These are phyloP conservation scores for Mus spicilegus DNA, from an alignment of 2,113 vertebrate species.

Conservation along the genomic window DNA sequence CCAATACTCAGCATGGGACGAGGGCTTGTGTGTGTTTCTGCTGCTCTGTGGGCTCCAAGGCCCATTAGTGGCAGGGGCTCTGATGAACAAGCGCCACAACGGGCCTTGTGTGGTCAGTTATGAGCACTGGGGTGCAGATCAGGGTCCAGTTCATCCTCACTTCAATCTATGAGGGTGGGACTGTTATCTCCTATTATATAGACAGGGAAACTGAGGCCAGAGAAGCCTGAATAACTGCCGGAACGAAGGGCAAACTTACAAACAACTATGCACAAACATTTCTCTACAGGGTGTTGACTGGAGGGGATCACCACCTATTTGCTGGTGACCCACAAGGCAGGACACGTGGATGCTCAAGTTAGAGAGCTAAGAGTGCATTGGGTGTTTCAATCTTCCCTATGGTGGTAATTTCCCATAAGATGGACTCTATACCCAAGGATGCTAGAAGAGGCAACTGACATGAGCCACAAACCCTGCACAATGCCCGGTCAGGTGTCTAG, in stretches of 20 bases:
- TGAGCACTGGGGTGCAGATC: background rate
- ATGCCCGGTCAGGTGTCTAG: fast-evolving
- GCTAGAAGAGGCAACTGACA: background rate
- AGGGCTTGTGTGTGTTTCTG: no score
- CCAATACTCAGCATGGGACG: fast-evolving
- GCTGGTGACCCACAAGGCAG: background rate
- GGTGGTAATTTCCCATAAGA: background rate
- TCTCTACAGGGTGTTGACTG: background rate
- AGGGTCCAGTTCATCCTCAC: background rate
- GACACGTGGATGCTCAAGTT: background rate
- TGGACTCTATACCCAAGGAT: background rate
- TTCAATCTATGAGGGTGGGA: background rate
- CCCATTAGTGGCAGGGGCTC: background rate
- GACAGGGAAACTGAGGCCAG: background rate
- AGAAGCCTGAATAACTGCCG: background rate
- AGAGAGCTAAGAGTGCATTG: background rate
- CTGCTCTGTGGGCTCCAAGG: fast-evolving
- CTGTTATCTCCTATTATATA: background rate
- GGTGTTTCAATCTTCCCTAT: background rate
- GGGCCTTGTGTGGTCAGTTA: background rate
- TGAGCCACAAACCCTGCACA: background rate
- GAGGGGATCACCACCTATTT: background rate
- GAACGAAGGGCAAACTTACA: background rate
- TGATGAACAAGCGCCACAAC: fast-evolving
- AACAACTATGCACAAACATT: background rate